Evolutionary conservation across 2,113 vertebrate species (phyloP), one percentile per base, ranked within the genome.

Genomic region (Antigone vipio): DNA sequence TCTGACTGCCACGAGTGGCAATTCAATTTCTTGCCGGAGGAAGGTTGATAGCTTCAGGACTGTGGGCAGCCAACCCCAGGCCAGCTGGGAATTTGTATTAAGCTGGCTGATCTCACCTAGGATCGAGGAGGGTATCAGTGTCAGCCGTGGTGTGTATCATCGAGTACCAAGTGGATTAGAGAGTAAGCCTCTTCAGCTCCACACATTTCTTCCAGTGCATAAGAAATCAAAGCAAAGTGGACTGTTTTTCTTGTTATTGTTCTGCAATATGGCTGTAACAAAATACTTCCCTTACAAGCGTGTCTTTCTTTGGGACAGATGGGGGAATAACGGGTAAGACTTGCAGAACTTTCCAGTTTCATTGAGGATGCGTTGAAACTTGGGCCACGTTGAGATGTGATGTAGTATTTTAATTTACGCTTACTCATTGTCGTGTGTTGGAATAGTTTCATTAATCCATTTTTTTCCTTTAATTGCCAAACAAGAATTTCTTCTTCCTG

Each of bases 311-410:
- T 64, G 63, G 12, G 30, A 58, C 8, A 59, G 58, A 6, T 7
- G 38, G 1, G 3, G 9, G 7, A 53, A 38, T n/a, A 30, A 38
- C 1, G 4, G 29, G 5, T 50, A 2, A 30, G 34, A 27, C 40
- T 30, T 5, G 0, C 12, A 52, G 45, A 30, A 20, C 8, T 42
- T 35, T 22, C 11, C 4, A 5, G 18, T 58, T 76, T 34, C 3
- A 0, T 7, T 49, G 38, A 64, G 44, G 45, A 34, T 7, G 1
- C 0, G 0, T 4, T 78, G 53, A 30, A 82, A 44, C 20, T 16
- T 42, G 18, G 27, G 17, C 34, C 9, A 4, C 5, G 7, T 16
- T 68, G 84, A 44, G 45, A 74, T 7, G 9, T 2, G 30, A 15
- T 5, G 15, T 6, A n/a, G 9, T 49, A 6, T 80, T 88, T 91